Conservation (phyloP, 2,113 vertebrate species). For the Cynocephalus volans region DNA sequence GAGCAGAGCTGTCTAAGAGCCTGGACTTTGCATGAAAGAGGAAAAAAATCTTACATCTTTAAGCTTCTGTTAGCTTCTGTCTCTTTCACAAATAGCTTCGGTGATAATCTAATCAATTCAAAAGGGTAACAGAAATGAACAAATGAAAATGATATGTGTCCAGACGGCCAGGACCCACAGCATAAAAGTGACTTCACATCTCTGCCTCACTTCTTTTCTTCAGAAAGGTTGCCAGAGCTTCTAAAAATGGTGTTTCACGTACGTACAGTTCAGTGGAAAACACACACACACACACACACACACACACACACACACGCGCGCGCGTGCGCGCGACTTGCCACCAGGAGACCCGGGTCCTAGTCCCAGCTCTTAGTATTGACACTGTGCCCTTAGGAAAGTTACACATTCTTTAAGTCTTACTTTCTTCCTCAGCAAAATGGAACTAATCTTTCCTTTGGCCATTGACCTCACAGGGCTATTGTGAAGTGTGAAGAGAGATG, state of each 20-base stretch:
- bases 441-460: neutral
- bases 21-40: neutral
- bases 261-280: neutral
- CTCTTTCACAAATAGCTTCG: conserved; percentile 41
- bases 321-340: too few relatives aligned
- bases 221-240: neutral
- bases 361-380: neutral
- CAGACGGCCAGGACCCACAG: neutral
- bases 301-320: neutral
- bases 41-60: neutral
- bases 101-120: conserved; percentile 46
- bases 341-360: neutral
- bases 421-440: neutral
- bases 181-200: neutral
- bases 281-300: neutral
- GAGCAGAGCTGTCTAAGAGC: neutral
- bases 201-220: neutral
- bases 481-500: neutral
- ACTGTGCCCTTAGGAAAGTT: neutral
- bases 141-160: neutral
- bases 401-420: neutral
- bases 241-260: neutral
- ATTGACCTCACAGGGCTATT: neutral
- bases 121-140: neutral
- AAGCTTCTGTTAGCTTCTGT: neutral